Conservation (phyloP, 1,140 invertebrate genomes). For the Chlorops oryzae region DNA sequence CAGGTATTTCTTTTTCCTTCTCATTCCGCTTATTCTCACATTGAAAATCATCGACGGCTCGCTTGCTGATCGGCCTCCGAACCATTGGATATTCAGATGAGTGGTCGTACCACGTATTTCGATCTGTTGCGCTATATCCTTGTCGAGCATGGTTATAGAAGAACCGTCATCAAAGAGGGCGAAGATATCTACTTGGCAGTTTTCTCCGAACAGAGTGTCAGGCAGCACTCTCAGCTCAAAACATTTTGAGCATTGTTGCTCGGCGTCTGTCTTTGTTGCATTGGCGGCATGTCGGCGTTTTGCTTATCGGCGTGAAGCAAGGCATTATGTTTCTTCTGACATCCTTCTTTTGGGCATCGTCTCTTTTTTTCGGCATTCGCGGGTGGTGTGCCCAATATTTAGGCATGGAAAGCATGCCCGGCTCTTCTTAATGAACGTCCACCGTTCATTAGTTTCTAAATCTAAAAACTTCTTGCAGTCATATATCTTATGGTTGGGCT, state of each 20-base stretch:
- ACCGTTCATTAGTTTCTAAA: background rate
- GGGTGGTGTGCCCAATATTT: too few relatives aligned
- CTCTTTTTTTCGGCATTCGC: background rate
- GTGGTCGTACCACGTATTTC: background rate
- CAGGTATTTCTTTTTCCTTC: too few relatives aligned
- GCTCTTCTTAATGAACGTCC: background rate
- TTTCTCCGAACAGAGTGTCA: background rate
- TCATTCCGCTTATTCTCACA: too few relatives aligned
- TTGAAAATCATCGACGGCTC: too few relatives aligned
- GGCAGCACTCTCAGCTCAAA: background rate
- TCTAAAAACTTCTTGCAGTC: background rate
- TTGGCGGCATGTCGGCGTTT: too few relatives aligned
- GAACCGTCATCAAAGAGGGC: background rate
- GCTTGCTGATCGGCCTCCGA: background rate
- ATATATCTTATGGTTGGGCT: background rate
- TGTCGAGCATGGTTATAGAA: background rate
- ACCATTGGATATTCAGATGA: too few relatives aligned
- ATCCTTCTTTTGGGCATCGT: too few relatives aligned
- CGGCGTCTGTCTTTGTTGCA: background rate
- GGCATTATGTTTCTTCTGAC: too few relatives aligned
- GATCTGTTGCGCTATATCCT: background rate
- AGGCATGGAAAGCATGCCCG: too few relatives aligned
- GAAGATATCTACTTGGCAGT: background rate
- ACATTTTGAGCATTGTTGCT: background rate
- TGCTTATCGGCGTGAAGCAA: too few relatives aligned